Base-by-base conservation (phyloP, 2,888 invertebrate genomes). In the Tillus elongatus region DNA sequence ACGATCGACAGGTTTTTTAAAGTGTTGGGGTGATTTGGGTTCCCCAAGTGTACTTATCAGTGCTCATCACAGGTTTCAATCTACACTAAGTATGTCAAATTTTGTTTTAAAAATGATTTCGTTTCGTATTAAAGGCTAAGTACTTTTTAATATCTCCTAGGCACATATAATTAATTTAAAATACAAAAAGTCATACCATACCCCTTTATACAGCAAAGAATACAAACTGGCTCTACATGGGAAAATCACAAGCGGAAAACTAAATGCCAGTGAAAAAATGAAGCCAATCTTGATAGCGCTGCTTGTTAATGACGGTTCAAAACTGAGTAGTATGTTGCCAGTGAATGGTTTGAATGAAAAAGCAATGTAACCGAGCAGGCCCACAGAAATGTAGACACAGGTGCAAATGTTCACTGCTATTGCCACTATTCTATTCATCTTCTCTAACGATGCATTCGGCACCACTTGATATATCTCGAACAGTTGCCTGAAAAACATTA, bases 221-320 rank as follows among this genome's bases (percentile, higher is more conserved):
- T 92, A 87, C 13, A 97, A 70, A 58, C 93, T 92, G 8, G 89
- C 89, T 40, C 97, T 71, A 58, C 95, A 95, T 0, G 97, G 97
- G 66, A 96, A 96, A 61, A 97, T 88, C 51, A 93, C 89, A 45
- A 98, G 73, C 1, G 97, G 97, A 68, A 97, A 96, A 58, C 95
- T 95, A 61, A 93, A 88, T 10, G 93, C 93, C 15, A 97, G 78
- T 1, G 95, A 93, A 52, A 95, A 70, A 4, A 96, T 85, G 69
- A 97, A 97, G 14, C 93, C 91, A 45, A 95, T 72, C 72, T 95
- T 95, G 55, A 96, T 89, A 39, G 86, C 73, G 65, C 95, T 90
- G 50, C 86, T 89, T 24, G 83, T 75, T 58, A 82, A 69, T 2
- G 88, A 84, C 1, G 84, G 79, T 15, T 82, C 77, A 52, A 97